phyloP scores from a whole-genome alignment of 2,113 vertebrate species.

The Seriola dumerili region DNA sequence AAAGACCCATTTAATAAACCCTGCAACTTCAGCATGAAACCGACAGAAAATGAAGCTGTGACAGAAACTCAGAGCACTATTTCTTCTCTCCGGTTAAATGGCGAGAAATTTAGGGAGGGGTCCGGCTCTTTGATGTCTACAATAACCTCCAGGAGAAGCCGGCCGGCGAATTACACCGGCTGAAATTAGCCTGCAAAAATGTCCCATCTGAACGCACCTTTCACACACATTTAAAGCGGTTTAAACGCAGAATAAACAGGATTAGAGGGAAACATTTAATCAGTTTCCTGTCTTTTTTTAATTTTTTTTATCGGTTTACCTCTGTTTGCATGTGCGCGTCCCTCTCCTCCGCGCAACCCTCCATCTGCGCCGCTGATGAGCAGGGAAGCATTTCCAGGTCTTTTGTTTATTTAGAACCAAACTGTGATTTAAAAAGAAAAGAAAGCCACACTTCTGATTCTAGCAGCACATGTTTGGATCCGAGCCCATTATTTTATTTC shows the following conservation, averaged over 20 bases:
- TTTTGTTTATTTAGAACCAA: background rate
- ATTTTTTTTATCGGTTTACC: conserved; percentile 69
- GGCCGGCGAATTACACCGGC: conserved; percentile 35
- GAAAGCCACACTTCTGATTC: too few species aligned
- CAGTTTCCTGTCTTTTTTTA: too few species aligned
- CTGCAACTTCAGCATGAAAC: background rate
- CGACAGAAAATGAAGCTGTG: background rate
- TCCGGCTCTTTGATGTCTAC: conserved; percentile 52
- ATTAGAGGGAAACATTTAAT: background rate
- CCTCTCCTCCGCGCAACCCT: conserved; percentile 75
- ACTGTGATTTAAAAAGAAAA: too few species aligned
- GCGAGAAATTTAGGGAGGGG: conserved; percentile 75
- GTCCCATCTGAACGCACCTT: background rate
- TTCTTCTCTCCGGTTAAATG: background rate
- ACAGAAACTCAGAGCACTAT: fast-evolving
- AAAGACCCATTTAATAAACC: background rate
- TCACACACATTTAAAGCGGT: fast-evolving
- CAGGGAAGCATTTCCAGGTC: conserved; percentile 66
- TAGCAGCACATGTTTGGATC: conserved; percentile 36
- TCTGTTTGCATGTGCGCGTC: conserved; percentile 76
- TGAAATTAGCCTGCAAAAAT: background rate
- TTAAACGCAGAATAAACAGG: fast-evolving
- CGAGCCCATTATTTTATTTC: background rate
- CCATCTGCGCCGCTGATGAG: conserved; percentile 80
- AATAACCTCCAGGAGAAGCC: conserved; percentile 48